phyloP scores from a whole-genome alignment of 37 sponge, comb jelly and placozoan species.

The Ephydatia muelleri region DNA sequence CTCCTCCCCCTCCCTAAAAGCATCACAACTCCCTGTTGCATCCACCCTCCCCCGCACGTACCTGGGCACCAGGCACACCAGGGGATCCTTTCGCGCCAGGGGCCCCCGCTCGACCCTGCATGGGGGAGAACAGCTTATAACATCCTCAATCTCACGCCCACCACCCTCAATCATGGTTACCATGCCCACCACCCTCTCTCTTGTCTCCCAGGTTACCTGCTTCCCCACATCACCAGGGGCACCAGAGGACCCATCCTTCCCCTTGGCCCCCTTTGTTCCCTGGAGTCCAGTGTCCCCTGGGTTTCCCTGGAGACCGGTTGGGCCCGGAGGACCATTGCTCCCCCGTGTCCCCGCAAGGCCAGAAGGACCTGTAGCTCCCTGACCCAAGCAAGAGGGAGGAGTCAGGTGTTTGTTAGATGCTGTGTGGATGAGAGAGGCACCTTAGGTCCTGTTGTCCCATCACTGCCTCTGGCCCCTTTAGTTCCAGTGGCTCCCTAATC shows the following conservation, averaged over 20 bases:
- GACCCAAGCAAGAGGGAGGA: neutral
- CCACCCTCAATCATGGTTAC: neutral
- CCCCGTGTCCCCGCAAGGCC: slow-evolving; percentile 53
- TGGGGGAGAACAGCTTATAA: neutral
- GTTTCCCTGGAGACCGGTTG: slow-evolving; percentile 56
- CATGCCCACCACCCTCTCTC: slow-evolving; percentile 1
- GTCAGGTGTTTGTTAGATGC: neutral
- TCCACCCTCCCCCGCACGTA: neutral
- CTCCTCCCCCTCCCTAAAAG: too few species aligned
- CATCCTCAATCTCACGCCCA: too few species aligned
- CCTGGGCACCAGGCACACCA: slow-evolving; percentile 4
- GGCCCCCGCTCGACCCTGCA: neutral
- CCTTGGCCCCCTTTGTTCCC: slow-evolving; percentile 23
- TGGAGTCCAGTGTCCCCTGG: slow-evolving; percentile 20
- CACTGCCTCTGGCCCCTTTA: slow-evolving; percentile 67
- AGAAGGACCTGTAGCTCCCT: slow-evolving; percentile 27
- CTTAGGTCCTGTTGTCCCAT: slow-evolving; percentile 15
- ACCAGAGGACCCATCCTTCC: slow-evolving; percentile 4
- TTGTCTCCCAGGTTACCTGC: neutral
- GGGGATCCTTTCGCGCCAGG: slow-evolving; percentile 21
- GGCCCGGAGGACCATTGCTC: slow-evolving; percentile 46
- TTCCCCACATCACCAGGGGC: slow-evolving; percentile 9
- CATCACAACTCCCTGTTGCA: neutral
- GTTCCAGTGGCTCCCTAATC: slow-evolving; percentile 55
- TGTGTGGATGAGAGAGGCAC: neutral